phyloP scores from a whole-genome alignment of 2,113 vertebrate species.

The Calypte anna region DNA sequence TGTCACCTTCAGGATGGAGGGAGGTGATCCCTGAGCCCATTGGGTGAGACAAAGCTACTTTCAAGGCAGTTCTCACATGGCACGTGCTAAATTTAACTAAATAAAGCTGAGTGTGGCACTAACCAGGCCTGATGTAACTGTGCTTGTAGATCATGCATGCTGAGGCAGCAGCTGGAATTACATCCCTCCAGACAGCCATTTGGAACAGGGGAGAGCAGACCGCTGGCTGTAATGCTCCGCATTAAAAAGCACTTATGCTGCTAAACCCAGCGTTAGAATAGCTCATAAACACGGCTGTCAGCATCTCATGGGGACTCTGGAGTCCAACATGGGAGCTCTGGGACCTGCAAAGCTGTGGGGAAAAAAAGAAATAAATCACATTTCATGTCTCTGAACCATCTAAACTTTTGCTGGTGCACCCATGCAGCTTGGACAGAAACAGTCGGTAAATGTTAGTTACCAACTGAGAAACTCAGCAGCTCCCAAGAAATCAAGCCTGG shows the following conservation, averaged over 20 bases:
- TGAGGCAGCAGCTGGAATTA: slow-evolving; percentile 69
- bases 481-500: background rate
- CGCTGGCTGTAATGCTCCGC: slow-evolving; percentile 34
- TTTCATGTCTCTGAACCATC: background rate
- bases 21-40: background rate
- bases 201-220: slow-evolving; percentile 49
- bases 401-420: background rate
- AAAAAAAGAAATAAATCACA: background rate
- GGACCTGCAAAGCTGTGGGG: background rate
- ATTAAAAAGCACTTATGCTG: slow-evolving; percentile 65
- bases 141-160: slow-evolving; percentile 52
- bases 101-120: slow-evolving; percentile 42
- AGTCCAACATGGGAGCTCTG: slow-evolving; percentile 57
- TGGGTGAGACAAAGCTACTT: background rate
- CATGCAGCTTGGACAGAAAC: background rate
- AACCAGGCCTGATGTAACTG: slow-evolving; percentile 39
- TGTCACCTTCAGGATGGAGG: background rate
- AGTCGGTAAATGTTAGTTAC: background rate
- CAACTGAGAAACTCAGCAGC: background rate
- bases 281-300: slow-evolving; percentile 62
- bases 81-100: slow-evolving; percentile 22
- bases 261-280: slow-evolving; percentile 66
- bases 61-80: background rate
- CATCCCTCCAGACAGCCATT: slow-evolving; percentile 67
- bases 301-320: slow-evolving; percentile 52